Conservation (phyloP, 2,113 vertebrate species). For the Tragelaphus buxtoni region DNA sequence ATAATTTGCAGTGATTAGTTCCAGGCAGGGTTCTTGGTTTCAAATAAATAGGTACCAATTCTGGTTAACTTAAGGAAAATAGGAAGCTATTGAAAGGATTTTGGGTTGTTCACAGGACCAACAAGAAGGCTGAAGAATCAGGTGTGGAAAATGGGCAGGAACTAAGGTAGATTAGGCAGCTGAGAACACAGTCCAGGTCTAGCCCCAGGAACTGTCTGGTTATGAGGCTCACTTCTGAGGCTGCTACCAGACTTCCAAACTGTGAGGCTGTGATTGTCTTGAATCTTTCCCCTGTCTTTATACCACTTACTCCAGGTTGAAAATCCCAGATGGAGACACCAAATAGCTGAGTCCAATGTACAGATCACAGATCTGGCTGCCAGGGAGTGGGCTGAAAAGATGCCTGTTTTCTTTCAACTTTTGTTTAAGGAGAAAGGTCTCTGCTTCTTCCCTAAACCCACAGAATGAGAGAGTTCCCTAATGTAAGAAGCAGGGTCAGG, state of each 20-base stretch:
- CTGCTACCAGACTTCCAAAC: background rate
- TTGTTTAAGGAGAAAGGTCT: background rate
- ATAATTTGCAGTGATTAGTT: constrained; percentile 4
- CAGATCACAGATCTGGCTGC: background rate
- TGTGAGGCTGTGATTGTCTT: background rate
- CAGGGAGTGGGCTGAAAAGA: background rate
- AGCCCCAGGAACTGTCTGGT: background rate
- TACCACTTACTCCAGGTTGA: background rate
- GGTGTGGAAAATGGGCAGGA: constrained; percentile 13
- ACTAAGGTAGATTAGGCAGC: background rate
- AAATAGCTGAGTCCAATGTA: background rate
- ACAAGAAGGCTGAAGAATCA: constrained; percentile 13
- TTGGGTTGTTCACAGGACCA: background rate
- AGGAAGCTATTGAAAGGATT: constrained; percentile 7
- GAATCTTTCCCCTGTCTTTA: background rate
- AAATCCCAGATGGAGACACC: background rate
- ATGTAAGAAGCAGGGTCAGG: background rate
- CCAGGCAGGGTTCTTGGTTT: background rate
- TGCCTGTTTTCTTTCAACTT: background rate
- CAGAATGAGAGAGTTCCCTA: background rate
- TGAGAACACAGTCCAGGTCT: background rate
- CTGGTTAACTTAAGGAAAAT: background rate
- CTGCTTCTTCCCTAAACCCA: background rate
- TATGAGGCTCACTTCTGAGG: background rate
- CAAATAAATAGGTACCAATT: background rate